These are phyloP conservation scores for Magallana gigas DNA, from an alignment of 1,140 invertebrate genomes.

Conservation along the genomic window DNA sequence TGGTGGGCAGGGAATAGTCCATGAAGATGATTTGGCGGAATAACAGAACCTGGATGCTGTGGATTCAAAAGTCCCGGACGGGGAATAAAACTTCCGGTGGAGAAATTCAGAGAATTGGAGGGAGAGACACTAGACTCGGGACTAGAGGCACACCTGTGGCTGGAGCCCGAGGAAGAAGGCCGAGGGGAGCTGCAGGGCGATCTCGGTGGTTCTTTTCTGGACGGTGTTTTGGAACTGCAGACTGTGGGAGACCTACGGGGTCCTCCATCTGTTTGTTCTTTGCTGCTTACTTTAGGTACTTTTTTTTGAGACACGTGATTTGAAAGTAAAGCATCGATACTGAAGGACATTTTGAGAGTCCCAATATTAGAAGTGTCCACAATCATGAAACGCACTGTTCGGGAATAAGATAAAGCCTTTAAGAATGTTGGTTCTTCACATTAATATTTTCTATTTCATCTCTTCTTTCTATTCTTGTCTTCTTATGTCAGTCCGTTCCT, in stretches of 20 bases:
- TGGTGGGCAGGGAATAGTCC: slow-evolving; percentile 65
- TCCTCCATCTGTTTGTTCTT: slow-evolving; percentile 23
- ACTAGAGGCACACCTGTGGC: slow-evolving; percentile 63
- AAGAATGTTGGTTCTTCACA: not conserved
- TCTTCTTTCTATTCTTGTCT: not conserved
- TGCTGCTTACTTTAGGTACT: slow-evolving; percentile 30
- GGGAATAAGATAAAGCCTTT: not conserved
- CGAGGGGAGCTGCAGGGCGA: slow-evolving; percentile 54
- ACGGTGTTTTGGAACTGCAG: slow-evolving; percentile 15
- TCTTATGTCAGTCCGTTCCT: not conserved
- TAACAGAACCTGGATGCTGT: slow-evolving; percentile 59
- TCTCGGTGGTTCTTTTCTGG: slow-evolving; percentile 11
- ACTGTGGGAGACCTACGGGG: not conserved
- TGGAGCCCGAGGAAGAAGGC: slow-evolving; percentile 67
- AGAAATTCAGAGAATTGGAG: slow-evolving; percentile 49
- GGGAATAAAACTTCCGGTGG: slow-evolving; percentile 68
- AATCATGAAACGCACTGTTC: slow-evolving; percentile 13
- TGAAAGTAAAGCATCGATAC: slow-evolving; percentile 74
- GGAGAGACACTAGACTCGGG: slow-evolving; percentile 71
- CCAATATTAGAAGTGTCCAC: not conserved
- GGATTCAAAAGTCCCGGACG: slow-evolving; percentile 71
- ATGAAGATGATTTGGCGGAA: slow-evolving; percentile 60
- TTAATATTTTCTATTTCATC: not conserved
- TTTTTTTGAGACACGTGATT: slow-evolving; percentile 55
- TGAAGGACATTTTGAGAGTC: slow-evolving; percentile 64